Evolutionary conservation across 2,888 invertebrate genomes (phyloP).

Genomic region (Xylophagus ater): DNA sequence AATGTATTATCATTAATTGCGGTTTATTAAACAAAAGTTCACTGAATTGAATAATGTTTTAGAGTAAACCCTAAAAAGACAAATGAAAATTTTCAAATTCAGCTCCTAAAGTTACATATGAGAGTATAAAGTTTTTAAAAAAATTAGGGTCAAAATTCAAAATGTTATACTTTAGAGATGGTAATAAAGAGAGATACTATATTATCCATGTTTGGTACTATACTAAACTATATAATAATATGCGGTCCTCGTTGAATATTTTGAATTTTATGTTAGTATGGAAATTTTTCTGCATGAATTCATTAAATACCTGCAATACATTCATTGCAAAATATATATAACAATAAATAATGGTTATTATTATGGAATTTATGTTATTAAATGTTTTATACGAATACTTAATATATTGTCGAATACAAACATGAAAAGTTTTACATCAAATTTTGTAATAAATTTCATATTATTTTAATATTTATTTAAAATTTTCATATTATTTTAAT

Average conservation of each 20-base stretch:
- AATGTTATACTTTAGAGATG: too few relatives aligned
- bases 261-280: constrained; percentile 1
- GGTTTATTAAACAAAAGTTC: too few relatives aligned
- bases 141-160: constrained; percentile 10
- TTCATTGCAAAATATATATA: constrained; percentile 7
- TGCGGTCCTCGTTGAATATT: constrained; percentile 2
- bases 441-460: not conserved
- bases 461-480: not conserved
- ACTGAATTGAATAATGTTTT: too few relatives aligned
- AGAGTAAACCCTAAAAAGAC: too few relatives aligned
- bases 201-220: not conserved
- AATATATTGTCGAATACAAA: not conserved
- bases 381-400: not conserved
- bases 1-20: too few relatives aligned
- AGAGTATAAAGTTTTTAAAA: not conserved
- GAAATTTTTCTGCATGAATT: constrained; percentile 11
- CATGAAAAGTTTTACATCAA: not conserved
- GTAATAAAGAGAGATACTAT: not conserved
- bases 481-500: not conserved
- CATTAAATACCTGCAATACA: constrained; percentile 14
- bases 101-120: not conserved
- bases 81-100: too few relatives aligned
- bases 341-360: constrained; percentile 5
- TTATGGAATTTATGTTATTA: not conserved
- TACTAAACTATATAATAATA: constrained; percentile 1